Percentiles rank a stretch among this genome's conserved stretches.
Conservation (phyloP, 2,113 vertebrate species). For the Lonchura striata region DNA sequence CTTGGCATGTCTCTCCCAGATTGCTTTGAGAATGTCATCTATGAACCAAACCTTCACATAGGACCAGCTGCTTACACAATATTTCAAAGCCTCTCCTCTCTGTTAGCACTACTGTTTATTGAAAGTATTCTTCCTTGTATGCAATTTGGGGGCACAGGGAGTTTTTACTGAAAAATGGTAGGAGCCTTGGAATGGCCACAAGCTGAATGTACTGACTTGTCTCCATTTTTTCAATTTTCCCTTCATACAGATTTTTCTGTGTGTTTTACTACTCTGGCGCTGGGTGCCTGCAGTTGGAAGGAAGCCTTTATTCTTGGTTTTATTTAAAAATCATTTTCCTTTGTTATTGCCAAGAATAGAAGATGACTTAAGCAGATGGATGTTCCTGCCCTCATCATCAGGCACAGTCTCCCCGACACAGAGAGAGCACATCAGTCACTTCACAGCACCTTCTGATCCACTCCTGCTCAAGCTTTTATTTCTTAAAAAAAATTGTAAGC, state of each 20-base stretch:
- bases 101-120: rapidly evolving
- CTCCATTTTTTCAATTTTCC: not conserved
- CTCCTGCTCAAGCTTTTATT: not conserved
- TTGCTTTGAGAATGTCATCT: not conserved
- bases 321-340: slow-evolving; percentile 63
- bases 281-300: slow-evolving; percentile 14
- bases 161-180: not conserved
- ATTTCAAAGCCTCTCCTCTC: not conserved
- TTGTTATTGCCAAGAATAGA: slow-evolving; percentile 66
- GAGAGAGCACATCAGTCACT: not conserved
- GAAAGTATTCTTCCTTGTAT: not conserved
- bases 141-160: not conserved
- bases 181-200: not conserved
- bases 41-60: not conserved
- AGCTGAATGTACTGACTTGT: not conserved
- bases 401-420: not conserved
- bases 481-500: not conserved
- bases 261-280: slow-evolving; percentile 47
- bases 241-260: slow-evolving; percentile 13
- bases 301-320: slow-evolving; percentile 7
- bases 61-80: not conserved
- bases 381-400: not conserved
- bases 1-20: not conserved
- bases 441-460: not conserved
- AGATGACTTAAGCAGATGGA: slow-evolving; percentile 66